Conservation (phyloP, 2,113 vertebrate genomes). For the Podarcis muralis region DNA sequence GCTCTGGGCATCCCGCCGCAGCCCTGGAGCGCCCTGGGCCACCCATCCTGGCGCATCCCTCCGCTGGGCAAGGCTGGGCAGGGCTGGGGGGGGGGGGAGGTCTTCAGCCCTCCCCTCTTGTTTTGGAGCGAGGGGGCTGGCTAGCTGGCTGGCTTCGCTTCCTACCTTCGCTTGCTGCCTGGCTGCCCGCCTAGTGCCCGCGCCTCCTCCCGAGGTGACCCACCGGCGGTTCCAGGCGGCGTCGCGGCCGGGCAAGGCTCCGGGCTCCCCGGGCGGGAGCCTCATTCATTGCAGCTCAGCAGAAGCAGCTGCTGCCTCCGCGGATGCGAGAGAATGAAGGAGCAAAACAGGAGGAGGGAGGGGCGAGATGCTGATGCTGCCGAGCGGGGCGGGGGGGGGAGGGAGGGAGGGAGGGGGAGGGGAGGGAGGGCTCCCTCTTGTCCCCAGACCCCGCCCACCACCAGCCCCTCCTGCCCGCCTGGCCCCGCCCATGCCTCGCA, state of each 20-base stretch:
- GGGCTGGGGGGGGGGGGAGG: background rate
- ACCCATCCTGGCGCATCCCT: background rate
- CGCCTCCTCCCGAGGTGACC: no score
- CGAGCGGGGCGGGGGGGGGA: background rate
- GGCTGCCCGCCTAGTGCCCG: no score
- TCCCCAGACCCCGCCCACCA: background rate
- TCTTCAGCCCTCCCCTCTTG: background rate
- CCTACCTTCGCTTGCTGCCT: no score
- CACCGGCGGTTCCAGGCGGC: background rate
- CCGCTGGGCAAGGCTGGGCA: background rate
- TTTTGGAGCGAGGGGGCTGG: constrained; percentile 31
- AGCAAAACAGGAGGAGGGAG: constrained; percentile 61
- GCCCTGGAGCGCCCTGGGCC: background rate
- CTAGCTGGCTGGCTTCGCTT: background rate
- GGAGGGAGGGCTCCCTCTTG: background rate
- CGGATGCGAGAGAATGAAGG: constrained; percentile 47
- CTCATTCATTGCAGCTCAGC: constrained; percentile 67
- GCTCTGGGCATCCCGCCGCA: background rate
- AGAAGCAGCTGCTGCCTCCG: constrained; percentile 42
- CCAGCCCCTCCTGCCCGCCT: background rate
- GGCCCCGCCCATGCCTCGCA: background rate
- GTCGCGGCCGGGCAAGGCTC: constrained; percentile 54
- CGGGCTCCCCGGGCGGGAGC: constrained; percentile 50
- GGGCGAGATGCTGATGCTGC: no score
- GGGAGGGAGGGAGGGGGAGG: background rate